These are phyloP conservation scores for Clarias gariepinus DNA, from an alignment of 2,113 vertebrate genomes.

Conservation along the genomic window DNA sequence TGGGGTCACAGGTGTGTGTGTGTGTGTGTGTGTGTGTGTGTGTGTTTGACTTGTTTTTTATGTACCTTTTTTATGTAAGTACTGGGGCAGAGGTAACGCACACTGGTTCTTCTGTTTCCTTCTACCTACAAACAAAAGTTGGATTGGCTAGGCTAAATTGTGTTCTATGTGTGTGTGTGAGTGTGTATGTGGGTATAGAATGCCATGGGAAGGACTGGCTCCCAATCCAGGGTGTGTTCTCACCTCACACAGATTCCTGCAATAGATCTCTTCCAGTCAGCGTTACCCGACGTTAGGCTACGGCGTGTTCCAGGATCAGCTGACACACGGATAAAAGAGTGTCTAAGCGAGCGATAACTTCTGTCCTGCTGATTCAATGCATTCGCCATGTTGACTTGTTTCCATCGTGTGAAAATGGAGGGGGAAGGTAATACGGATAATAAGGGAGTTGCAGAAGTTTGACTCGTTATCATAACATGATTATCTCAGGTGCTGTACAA, in stretches of 20 bases:
- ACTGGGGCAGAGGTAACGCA: not conserved
- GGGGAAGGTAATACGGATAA: too few species aligned
- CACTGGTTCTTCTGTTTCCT: not conserved
- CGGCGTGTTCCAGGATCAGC: too few species aligned
- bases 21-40: not conserved
- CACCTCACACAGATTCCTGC: not conserved
- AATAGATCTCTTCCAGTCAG: not conserved
- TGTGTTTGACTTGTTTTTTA: not conserved
- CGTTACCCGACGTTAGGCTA: too few species aligned
- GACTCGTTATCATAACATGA: too few species aligned
- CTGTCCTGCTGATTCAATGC: too few species aligned
- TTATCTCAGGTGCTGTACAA: too few species aligned
- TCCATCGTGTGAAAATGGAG: too few species aligned
- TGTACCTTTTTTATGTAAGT: not conserved
- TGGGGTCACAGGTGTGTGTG: constrained; percentile 14
- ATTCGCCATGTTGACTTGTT: too few species aligned
- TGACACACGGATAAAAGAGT: too few species aligned
- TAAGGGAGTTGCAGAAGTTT: too few species aligned
- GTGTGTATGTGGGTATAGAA: not conserved
- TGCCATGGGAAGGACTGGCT: not conserved
- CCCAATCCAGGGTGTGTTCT: not conserved
- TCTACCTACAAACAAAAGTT: not conserved
- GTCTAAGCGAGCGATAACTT: too few species aligned
- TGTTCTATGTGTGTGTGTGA: too few species aligned
- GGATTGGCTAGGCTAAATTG: not conserved